Conservation (phyloP, 2,888 invertebrate genomes). For the Camptogramma bilineatum region DNA sequence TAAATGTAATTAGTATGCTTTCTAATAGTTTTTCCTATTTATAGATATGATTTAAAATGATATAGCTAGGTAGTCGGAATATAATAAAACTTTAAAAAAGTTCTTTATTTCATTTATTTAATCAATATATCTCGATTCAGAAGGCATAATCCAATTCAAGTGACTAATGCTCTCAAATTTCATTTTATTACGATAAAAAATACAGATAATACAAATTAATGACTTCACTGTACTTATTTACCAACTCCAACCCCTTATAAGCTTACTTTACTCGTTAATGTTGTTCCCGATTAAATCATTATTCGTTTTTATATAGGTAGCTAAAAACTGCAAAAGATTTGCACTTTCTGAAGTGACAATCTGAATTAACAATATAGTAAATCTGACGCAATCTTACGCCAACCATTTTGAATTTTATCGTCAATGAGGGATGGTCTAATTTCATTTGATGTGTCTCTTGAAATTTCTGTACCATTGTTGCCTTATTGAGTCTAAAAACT, state of each 20-base stretch:
- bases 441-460: neutral
- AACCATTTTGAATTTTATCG: neutral
- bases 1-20: too few relatives aligned
- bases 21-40: too few relatives aligned
- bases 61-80: too few relatives aligned
- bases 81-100: too few relatives aligned
- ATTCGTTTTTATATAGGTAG: slow-evolving; percentile 54
- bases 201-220: slow-evolving; percentile 20
- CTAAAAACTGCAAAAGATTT: slow-evolving; percentile 23
- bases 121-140: neutral
- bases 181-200: slow-evolving; percentile 22
- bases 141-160: slow-evolving; percentile 17
- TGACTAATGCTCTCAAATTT: slow-evolving; percentile 13
- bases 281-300: slow-evolving; percentile 49
- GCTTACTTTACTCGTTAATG: slow-evolving; percentile 23
- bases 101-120: too few relatives aligned
- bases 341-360: neutral
- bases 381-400: neutral
- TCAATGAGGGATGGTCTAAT: neutral
- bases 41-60: too few relatives aligned
- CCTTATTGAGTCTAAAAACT: neutral
- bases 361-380: neutral
- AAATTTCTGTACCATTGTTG: neutral
- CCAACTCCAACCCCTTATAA: slow-evolving; percentile 13
- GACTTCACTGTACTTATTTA: slow-evolving; percentile 12